Evolutionary conservation across 2,888 invertebrate genomes (phyloP).

Genomic region (Drosophila sordidula): DNA sequence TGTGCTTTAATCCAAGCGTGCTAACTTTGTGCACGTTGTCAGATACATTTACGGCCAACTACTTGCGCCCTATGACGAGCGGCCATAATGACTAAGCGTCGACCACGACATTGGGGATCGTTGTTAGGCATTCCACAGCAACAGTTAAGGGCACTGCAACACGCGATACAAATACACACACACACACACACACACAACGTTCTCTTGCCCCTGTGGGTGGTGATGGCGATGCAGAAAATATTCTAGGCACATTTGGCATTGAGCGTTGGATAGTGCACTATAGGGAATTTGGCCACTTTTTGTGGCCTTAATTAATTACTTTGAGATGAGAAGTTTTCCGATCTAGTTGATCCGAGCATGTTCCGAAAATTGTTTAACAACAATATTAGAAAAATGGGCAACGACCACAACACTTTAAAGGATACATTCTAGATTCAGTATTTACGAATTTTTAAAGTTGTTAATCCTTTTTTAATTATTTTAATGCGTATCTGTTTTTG

Average conservation of each 20-base stretch:
- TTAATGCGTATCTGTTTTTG: no score
- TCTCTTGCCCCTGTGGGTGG: not conserved
- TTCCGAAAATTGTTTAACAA: no score
- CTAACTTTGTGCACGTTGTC: not conserved
- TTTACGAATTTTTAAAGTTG: no score
- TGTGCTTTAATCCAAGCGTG: not conserved
- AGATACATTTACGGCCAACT: not conserved
- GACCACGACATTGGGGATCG: not conserved
- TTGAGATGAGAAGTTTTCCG: not conserved
- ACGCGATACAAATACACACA: slow-evolving; percentile 51
- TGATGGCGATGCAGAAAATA: not conserved
- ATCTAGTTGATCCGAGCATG: no score
- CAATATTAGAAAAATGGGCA: no score
- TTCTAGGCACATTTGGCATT: slow-evolving; percentile 22
- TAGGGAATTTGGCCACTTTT: not conserved
- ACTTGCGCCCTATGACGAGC: not conserved
- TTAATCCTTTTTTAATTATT: no score
- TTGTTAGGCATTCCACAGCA: slow-evolving; percentile 46
- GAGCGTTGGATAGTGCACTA: slow-evolving; percentile 3
- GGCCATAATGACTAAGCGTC: slow-evolving; percentile 35
- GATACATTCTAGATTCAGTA: no score
- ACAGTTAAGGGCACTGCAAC: slow-evolving; percentile 65
- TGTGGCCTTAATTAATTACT: not conserved
- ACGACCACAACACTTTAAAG: no score
- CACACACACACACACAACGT: not conserved